These are phyloP conservation scores for Pandemis corylana DNA, from an alignment of 2,888 invertebrate species.

Conservation along the genomic window DNA sequence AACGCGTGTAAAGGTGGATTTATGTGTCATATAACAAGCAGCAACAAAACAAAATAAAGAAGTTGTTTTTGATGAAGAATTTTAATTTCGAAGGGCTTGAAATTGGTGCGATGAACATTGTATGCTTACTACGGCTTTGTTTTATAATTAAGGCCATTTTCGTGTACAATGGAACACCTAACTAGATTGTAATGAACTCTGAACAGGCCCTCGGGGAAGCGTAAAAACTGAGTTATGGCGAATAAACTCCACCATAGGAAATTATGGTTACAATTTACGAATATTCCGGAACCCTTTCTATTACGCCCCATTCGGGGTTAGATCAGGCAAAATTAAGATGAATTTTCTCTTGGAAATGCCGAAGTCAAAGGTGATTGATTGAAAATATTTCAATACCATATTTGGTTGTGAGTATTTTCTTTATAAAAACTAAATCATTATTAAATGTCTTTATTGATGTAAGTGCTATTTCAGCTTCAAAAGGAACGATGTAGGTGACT, in stretches of 20 bases:
- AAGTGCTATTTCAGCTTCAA: not conserved
- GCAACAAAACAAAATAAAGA: slow-evolving; percentile 7
- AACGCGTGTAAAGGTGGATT: too few relatives aligned
- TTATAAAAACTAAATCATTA: not conserved
- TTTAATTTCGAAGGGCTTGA: not conserved
- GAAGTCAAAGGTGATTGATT: slow-evolving; percentile 12
- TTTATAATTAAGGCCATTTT: slow-evolving; percentile 47
- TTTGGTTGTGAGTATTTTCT: not conserved
- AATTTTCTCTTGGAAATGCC: slow-evolving; percentile 13
- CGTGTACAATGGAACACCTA: slow-evolving; percentile 45
- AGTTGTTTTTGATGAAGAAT: not conserved
- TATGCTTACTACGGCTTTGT: not conserved
- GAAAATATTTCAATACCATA: slow-evolving; percentile 17
- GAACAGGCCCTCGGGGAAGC: slow-evolving; percentile 49
- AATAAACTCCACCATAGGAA: slow-evolving; percentile 43
- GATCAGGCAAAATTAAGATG: slow-evolving; percentile 8
- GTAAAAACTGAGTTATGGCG: slow-evolving; percentile 50
- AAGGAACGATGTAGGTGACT: not conserved
- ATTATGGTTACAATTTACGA: slow-evolving; percentile 43
- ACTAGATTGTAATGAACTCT: slow-evolving; percentile 52
- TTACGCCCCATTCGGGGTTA: slow-evolving; percentile 1
- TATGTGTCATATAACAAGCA: not conserved
- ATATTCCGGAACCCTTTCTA: slow-evolving; percentile 29
- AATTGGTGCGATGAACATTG: not conserved
- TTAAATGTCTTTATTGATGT: not conserved